Conservation (phyloP, 2,888 invertebrate genomes). For the Mesopsocus fuscifrons region DNA sequence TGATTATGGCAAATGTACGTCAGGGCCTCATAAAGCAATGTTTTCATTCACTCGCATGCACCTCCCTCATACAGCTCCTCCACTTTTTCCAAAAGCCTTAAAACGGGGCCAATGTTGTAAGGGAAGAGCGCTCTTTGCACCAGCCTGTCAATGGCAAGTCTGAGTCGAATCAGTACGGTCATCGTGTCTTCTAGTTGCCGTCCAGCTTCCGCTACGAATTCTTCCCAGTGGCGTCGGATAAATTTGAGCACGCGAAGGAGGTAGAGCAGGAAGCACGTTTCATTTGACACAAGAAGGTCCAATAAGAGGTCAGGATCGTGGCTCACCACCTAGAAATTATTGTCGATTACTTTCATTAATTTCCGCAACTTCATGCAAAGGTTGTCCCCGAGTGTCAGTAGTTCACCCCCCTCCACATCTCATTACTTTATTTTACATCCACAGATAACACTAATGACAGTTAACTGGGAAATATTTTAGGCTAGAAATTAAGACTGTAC, state of each 20-base stretch:
- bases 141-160: slow-evolving; percentile 60
- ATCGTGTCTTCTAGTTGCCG: slow-evolving; percentile 59
- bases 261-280: slow-evolving; percentile 76
- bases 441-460: no score
- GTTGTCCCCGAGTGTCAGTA: no score
- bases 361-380: no score
- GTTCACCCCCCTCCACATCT: no score
- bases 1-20: no score
- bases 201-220: slow-evolving; percentile 60
- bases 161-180: slow-evolving; percentile 59
- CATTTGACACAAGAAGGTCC: slow-evolving; percentile 74
- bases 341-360: no score
- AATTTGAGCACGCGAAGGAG: slow-evolving; percentile 68
- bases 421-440: no score
- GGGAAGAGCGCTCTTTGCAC: slow-evolving; percentile 71
- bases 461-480: no score
- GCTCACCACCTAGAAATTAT: no score
- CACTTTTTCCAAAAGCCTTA: slow-evolving; percentile 63
- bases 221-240: slow-evolving; percentile 63
- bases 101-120: slow-evolving; percentile 75
- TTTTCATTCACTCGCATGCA: no score
- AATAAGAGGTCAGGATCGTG: slow-evolving; percentile 59
- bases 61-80: slow-evolving; percentile 71
- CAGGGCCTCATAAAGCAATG: no score
- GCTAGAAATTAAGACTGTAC: no score